These are phyloP conservation scores for Hymenopus coronatus DNA, from an alignment of 2,888 invertebrate species.

Conservation along the genomic window DNA sequence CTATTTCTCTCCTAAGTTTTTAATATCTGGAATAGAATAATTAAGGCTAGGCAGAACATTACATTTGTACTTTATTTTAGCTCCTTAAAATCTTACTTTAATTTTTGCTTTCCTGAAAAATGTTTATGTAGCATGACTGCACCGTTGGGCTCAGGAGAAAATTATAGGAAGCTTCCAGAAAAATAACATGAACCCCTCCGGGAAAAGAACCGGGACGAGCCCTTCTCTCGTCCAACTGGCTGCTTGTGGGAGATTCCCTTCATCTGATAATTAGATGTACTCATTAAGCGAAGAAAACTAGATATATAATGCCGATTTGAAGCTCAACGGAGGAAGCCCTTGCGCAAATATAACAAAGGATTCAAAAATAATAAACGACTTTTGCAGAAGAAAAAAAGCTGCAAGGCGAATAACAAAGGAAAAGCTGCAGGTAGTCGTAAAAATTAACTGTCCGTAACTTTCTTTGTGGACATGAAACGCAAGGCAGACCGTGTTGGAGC, in stretches of 20 bases:
- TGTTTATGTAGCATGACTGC: too few relatives aligned
- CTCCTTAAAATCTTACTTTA: too few relatives aligned
- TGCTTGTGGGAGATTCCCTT: not conserved
- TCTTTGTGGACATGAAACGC: not conserved
- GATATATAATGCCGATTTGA: not conserved
- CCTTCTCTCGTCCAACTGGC: not conserved
- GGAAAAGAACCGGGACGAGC: too few relatives aligned
- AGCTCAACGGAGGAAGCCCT: not conserved
- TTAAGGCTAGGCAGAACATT: too few relatives aligned
- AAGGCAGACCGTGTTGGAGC: not conserved
- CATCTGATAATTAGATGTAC: not conserved
- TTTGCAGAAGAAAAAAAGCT: not conserved
- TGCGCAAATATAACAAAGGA: not conserved
- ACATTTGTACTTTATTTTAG: too few relatives aligned
- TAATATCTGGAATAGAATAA: too few relatives aligned
- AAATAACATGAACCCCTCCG: too few relatives aligned
- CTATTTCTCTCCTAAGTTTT: too few relatives aligned
- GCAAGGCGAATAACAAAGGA: not conserved
- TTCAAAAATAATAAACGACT: not conserved
- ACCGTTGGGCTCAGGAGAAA: too few relatives aligned
- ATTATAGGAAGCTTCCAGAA: too few relatives aligned
- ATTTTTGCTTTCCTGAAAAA: too few relatives aligned
- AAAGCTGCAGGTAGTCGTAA: conserved; percentile 12
- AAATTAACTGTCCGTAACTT: conserved; percentile 18
- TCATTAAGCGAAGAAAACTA: not conserved